These are phyloP conservation scores for Myathropa florea DNA, from an alignment of 2,888 invertebrate species.

Conservation along the genomic window DNA sequence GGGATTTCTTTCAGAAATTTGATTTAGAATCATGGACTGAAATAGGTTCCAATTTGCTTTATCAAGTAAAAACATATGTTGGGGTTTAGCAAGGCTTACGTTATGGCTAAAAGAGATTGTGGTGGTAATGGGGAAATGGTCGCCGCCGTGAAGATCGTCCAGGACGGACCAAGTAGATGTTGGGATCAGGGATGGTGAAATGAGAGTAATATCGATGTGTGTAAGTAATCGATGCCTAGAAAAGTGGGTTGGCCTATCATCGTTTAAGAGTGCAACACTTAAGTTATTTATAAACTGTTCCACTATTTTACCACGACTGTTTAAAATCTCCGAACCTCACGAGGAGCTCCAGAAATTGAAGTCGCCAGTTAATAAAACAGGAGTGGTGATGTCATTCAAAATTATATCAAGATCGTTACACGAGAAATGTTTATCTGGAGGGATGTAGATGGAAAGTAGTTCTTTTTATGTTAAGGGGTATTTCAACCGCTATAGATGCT, in stretches of 20 bases:
- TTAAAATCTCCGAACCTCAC: not conserved
- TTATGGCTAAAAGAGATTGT: not conserved
- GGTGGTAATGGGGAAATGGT: conserved; percentile 11
- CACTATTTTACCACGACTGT: not conserved
- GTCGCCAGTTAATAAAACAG: too few relatives aligned
- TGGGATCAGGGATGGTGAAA: not conserved
- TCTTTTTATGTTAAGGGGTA: too few relatives aligned
- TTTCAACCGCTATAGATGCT: too few relatives aligned
- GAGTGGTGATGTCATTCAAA: too few relatives aligned
- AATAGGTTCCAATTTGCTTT: too few relatives aligned
- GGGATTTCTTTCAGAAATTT: too few relatives aligned
- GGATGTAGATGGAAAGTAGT: too few relatives aligned
- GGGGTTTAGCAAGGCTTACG: too few relatives aligned
- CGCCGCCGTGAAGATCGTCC: conserved; percentile 14
- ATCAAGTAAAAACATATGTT: too few relatives aligned
- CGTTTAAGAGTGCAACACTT: not conserved
- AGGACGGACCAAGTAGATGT: not conserved
- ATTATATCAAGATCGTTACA: too few relatives aligned
- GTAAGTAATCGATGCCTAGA: not conserved
- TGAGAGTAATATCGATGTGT: not conserved
- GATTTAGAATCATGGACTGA: too few relatives aligned
- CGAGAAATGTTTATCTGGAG: too few relatives aligned
- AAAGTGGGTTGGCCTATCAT: not conserved
- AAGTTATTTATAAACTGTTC: not conserved
- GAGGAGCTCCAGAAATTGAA: not conserved